Base-by-base conservation (phyloP, 1,140 invertebrate species). In the Ceratina australensis region DNA sequence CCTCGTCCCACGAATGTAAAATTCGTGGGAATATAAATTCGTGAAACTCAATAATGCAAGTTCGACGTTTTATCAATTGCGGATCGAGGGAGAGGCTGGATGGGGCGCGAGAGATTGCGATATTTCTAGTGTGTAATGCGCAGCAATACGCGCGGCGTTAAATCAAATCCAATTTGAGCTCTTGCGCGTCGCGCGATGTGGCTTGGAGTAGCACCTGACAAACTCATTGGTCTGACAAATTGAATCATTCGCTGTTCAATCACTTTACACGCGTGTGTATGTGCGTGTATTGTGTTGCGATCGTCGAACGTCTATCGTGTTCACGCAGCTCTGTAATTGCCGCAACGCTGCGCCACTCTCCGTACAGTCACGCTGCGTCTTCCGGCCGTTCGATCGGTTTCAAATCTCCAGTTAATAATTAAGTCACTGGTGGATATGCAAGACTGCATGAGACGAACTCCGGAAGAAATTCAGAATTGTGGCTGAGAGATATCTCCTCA, bases 181-280 rank as follows among this genome's bases (percentile, higher is more conserved):
- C 86, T 90, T 86, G 81, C 88, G 87, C 87, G 73, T 87, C 82
- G 87, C 81, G 86, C 84, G 77, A 84, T 69, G 81, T 86, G 86
- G 87, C 89, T 88, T 90, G 81, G 88, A 92, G 90, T 92, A 90
- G 87, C 91, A 92, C 91, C 91, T 92, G 91, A 91, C 91, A 91
- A 92, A 92, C 90, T 91, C 91, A 91, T 92, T 92, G 91, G 91
- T 89, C 91, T 90, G 91, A 91, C 89, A 91, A 92, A 92, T 92
- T 92, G 89, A 92, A 92, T 92, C 90, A 92, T 92, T 92, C 91
- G 90, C 89, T 88, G 91, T 92, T 92, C 91, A 91, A 92, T 92
- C 91, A 91, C 90, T 91, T 81, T 88, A 86, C 86, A 80, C 86
- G 87, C 87, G 88, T 90, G 88, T 81, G 57, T 60, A 89, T 90